Percentiles rank a stretch among this genome's conserved stretches.
phyloP scores from a whole-genome alignment of 2,113 vertebrate species.

The Noctilio leporinus region DNA sequence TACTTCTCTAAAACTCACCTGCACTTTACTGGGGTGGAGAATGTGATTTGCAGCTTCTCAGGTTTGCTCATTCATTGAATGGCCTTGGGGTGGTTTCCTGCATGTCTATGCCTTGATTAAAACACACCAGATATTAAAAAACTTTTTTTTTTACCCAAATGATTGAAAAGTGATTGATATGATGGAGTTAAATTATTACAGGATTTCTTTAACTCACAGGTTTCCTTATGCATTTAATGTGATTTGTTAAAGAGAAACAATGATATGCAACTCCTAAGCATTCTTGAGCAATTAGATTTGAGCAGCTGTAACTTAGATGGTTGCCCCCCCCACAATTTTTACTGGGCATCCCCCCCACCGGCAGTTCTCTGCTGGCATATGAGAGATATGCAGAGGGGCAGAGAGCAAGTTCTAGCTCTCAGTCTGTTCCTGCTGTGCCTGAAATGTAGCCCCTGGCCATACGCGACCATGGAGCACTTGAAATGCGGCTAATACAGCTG shows the following conservation, averaged over 20 bases:
- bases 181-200: neutral
- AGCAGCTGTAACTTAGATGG: neutral
- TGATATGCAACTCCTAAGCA: neutral
- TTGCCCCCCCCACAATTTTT: neutral
- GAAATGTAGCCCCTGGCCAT: neutral
- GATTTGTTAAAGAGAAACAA: neutral
- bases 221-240: neutral
- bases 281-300: neutral
- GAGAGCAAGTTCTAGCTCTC: neutral
- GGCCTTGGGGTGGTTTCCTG: neutral
- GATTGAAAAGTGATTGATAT: constrained; percentile 24
- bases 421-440: neutral
- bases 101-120: neutral
- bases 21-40: neutral
- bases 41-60: neutral
- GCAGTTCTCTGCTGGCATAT: neutral
- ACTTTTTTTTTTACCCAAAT: neutral
- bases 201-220: neutral
- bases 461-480: neutral
- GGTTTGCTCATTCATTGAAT: neutral
- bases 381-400: neutral
- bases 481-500: neutral
- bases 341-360: no score
- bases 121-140: neutral
- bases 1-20: neutral